phyloP scores from a whole-genome alignment of 2,113 vertebrate genomes.

The Entomyzon cyanotis region DNA sequence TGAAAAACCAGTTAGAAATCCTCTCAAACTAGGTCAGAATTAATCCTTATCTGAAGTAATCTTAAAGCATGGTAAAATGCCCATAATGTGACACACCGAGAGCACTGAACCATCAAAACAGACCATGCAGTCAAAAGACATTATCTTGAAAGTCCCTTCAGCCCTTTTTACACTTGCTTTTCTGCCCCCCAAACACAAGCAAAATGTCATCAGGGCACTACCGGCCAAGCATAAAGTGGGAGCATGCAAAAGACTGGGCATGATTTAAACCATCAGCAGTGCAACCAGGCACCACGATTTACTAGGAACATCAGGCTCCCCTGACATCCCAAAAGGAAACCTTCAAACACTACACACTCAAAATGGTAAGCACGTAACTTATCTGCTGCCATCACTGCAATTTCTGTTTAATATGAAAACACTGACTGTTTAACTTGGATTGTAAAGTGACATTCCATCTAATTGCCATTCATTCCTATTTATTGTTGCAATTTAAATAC shows the following conservation, averaged over 20 bases:
- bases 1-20: slow-evolving; percentile 52
- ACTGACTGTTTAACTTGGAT: slow-evolving; percentile 48
- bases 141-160: slow-evolving; percentile 24
- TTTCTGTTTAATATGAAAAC: slow-evolving; percentile 29
- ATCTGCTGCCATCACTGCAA: neutral
- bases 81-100: slow-evolving; percentile 23
- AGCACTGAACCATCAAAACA: slow-evolving; percentile 52
- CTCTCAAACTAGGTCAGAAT: slow-evolving; percentile 71
- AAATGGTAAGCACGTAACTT: slow-evolving; percentile 36
- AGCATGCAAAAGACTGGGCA: neutral
- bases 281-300: slow-evolving; percentile 19
- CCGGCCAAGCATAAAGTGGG: neutral
- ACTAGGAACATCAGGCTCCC: neutral
- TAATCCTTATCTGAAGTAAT: slow-evolving; percentile 66
- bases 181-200: neutral
- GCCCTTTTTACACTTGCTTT: neutral
- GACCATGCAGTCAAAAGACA: slow-evolving; percentile 49
- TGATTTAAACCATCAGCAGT: slow-evolving; percentile 7
- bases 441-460: slow-evolving; percentile 37
- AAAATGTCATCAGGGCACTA: slow-evolving; percentile 29
- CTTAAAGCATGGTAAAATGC: slow-evolving; percentile 62
- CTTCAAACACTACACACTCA: slow-evolving; percentile 23
- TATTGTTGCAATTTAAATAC: slow-evolving; percentile 19
- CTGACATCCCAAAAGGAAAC: slow-evolving; percentile 34
- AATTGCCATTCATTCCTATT: neutral